Evolutionary conservation across 2,797 vertebrate genomes (phyloP).

Genomic region (Pteronotus mesoamericanus): DNA sequence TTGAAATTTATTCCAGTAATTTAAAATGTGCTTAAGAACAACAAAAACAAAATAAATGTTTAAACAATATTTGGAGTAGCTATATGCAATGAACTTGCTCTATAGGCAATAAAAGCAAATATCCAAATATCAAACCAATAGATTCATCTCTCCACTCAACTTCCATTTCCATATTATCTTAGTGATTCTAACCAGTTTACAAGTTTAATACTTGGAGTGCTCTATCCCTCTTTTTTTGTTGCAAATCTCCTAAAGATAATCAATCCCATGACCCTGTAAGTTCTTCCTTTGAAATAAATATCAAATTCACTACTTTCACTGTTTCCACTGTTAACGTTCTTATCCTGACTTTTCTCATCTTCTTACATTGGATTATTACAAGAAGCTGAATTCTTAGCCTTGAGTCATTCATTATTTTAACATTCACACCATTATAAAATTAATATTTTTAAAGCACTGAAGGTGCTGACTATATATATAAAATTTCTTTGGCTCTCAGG

Average conservation of each 20-base stretch:
- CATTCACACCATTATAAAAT: background rate
- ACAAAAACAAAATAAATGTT: background rate
- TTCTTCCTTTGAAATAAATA: background rate
- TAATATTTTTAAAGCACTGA: background rate
- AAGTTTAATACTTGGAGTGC: background rate
- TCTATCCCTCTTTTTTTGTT: background rate
- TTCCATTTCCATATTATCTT: background rate
- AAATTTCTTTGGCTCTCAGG: background rate
- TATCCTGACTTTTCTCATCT: background rate
- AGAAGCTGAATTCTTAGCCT: background rate
- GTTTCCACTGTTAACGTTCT: background rate
- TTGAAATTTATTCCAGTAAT: background rate
- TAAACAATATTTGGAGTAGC: background rate
- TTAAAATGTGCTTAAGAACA: background rate
- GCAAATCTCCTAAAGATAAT: background rate
- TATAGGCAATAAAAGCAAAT: background rate
- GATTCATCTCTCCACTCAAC: background rate
- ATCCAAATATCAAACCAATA: background rate
- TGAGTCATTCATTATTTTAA: background rate
- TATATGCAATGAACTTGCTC: background rate
- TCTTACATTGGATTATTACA: background rate
- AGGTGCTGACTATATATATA: background rate
- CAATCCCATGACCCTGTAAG: background rate
- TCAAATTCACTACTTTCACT: background rate
- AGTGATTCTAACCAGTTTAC: background rate